Evolutionary conservation across 2,797 vertebrate species (phyloP).

Genomic region (Remorina albescens): DNA sequence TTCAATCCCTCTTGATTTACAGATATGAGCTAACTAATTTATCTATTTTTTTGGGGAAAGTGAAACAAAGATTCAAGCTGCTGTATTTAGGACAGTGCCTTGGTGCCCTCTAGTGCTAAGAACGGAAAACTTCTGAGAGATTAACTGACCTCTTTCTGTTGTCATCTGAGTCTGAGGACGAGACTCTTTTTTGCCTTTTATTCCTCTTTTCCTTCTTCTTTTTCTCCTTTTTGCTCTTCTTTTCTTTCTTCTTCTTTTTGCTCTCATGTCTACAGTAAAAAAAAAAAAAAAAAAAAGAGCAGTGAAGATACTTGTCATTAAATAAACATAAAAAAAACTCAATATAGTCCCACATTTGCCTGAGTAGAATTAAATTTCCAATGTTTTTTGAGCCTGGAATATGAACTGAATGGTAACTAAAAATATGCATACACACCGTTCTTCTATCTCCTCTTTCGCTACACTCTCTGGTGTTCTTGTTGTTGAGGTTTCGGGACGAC

Average conservation of each 20-base stretch:
- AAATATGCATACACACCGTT: slow-evolving; percentile 54
- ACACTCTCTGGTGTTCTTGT: slow-evolving; percentile 52
- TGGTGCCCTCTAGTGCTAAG: slow-evolving; percentile 78
- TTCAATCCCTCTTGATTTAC: background rate
- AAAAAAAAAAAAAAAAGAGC: background rate
- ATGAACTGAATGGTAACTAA: background rate
- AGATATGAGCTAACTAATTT: background rate
- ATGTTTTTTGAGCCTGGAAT: background rate
- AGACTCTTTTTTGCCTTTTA: slow-evolving; percentile 77
- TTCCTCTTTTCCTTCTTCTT: slow-evolving; percentile 88
- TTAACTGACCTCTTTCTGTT: slow-evolving; percentile 77
- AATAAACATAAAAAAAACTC: background rate
- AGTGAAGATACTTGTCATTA: background rate
- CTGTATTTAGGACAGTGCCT: slow-evolving; percentile 33
- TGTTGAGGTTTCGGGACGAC: slow-evolving; percentile 55
- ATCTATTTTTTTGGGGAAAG: background rate
- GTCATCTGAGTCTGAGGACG: slow-evolving; percentile 69
- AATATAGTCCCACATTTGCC: background rate
- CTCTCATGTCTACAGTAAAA: slow-evolving; percentile 74
- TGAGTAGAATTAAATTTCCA: background rate
- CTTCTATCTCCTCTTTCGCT: slow-evolving; percentile 56
- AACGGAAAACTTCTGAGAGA: background rate
- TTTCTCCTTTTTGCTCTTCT: slow-evolving; percentile 91
- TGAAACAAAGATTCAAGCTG: background rate
- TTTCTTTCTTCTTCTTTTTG: slow-evolving; percentile 89